Base-by-base conservation (phyloP, 2,797 vertebrate genomes). In the Simalia tracyae region DNA sequence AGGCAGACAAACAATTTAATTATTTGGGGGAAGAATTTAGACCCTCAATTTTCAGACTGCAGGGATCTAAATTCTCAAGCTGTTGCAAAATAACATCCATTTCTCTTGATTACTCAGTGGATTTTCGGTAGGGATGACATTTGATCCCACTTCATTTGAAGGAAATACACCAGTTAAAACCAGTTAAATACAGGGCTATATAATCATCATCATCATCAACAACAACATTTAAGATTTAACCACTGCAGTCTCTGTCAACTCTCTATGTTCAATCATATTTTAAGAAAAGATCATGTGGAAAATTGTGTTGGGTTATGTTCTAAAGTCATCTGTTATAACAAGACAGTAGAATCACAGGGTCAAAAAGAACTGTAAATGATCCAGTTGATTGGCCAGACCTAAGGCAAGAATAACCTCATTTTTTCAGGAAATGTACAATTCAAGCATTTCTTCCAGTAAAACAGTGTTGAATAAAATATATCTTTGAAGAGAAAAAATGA, bases 81-180 rank as follows among this genome's bases (percentile, higher is more conserved):
- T 17, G 0, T 26, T 95, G 93, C 96, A 94, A 92, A 89, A 94
- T 94, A 96, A 89, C 90, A 95, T 91, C 89, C 92, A 76, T 94
- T 89, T 95, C 81, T 94, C 92, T 94, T 96, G 95, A 61, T 81
- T 92, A 87, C 91, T 96, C 91, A 89, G 24, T 94, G 94, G 95
- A 56, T 94, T 97, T 96, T 97, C 91, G 95, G 96, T 97, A 96
- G 91, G 90, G 93, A 56, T 72, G 89, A 94, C 94, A 91, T 90
- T 96, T 86, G 36, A 42, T 93, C 91, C 89, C 94, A 92, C 87
- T 95, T 92, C 95, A 95, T 94, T 95, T 94, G 94, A 56, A 15
- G 84, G 59, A 96, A 93, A 95, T 95, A 22, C 46, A 93, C 84
- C 96, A 93, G 97, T 95, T 95, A 96, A 95, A 90, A 93, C 84